Percentiles rank a stretch among this genome's conserved stretches.
Evolutionary conservation across 2,113 vertebrate species (phyloP).

Genomic region (Sus scrofa): T2T-Sscrofa CM000830.6:105004501-105005000

Average conservation of each 20-base stretch:
- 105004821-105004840: neutral
- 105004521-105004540: neutral
- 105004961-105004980: constrained; percentile 1
- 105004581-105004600: neutral
- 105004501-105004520: neutral
- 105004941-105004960: constrained; percentile 2
- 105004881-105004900: neutral
- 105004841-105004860: neutral
- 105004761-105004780: neutral
- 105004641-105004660: neutral
- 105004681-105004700: neutral
- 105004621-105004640: neutral
- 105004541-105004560: neutral
- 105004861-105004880: neutral
- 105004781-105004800: neutral
- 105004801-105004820: neutral
- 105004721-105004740: neutral
- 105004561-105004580: neutral
- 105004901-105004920: neutral
- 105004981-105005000: neutral
- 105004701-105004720: neutral
- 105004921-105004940: neutral
- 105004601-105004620: neutral
- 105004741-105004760: neutral
- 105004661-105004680: neutral